A percentile compares a stretch with the other conserved stretches of the same genome.
Evolutionary conservation across 2,888 invertebrate species (phyloP).

Genomic region (Philaethria dido): DNA sequence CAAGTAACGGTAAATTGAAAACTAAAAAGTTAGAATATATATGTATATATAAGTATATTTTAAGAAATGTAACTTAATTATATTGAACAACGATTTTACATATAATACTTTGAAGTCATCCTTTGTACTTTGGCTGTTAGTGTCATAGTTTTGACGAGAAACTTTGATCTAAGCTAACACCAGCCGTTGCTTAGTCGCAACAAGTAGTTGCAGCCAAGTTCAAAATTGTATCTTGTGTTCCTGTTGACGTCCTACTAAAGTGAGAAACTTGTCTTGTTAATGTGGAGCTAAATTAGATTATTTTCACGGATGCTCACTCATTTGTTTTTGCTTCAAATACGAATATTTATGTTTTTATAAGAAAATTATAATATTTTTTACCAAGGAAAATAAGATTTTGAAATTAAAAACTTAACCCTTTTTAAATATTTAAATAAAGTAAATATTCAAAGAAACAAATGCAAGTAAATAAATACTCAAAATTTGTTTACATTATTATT

Average conservation of each 20-base stretch:
- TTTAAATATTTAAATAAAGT: not conserved
- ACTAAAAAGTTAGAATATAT: too few relatives aligned
- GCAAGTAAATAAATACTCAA: too few relatives aligned
- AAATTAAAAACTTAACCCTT: too few relatives aligned
- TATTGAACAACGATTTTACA: conserved; percentile 25
- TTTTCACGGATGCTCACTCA: not conserved
- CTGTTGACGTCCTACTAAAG: conserved; percentile 9
- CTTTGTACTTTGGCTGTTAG: conserved; percentile 42
- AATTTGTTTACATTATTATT: too few relatives aligned
- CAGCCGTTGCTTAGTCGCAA: conserved; percentile 34
- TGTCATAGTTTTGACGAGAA: conserved; percentile 38
- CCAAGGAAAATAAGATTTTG: too few relatives aligned
- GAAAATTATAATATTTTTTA: too few relatives aligned
- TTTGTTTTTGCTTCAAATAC: not conserved
- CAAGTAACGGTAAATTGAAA: too few relatives aligned
- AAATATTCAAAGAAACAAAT: too few relatives aligned
- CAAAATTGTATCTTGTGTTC: conserved; percentile 23
- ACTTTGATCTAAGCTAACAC: conserved; percentile 39
- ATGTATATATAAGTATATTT: too few relatives aligned
- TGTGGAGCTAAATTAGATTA: conserved; percentile 4
- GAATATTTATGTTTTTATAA: not conserved
- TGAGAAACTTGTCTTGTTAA: conserved; percentile 4
- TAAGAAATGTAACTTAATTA: not conserved
- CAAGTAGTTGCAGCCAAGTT: conserved; percentile 40
- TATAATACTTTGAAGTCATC: conserved; percentile 27